These are phyloP conservation scores for Thamnophis elegans DNA, from an alignment of 2,797 vertebrate species.

Conservation along the genomic window DNA sequence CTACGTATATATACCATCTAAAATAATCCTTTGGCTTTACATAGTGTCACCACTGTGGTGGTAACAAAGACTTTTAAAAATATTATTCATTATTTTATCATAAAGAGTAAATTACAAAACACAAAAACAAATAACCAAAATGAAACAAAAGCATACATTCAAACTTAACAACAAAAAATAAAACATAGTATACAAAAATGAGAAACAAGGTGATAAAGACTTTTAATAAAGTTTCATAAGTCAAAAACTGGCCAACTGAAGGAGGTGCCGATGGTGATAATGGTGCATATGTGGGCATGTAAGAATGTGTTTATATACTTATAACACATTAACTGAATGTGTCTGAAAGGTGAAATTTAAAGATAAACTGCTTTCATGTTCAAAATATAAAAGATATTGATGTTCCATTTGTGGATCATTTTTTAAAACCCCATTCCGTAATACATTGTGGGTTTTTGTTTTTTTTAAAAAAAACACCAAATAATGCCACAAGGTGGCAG, in stretches of 20 bases:
- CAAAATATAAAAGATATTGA: neutral
- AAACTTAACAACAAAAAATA: neutral
- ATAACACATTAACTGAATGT: neutral
- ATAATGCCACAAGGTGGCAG: slow-evolving; percentile 70
- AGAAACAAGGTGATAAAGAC: no score
- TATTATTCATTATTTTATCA: neutral
- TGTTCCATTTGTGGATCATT: neutral
- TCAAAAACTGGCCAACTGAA: neutral
- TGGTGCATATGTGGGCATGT: neutral
- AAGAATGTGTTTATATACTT: neutral
- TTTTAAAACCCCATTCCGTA: neutral
- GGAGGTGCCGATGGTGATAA: neutral
- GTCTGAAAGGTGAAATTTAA: slow-evolving; percentile 7
- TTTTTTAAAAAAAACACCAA: slow-evolving; percentile 1
- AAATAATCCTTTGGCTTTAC: neutral
- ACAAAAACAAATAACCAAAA: neutral
- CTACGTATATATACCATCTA: neutral
- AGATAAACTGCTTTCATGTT: neutral
- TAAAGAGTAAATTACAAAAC: neutral
- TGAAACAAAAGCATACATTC: neutral
- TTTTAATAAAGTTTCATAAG: neutral
- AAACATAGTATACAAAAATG: neutral
- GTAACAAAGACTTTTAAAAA: neutral
- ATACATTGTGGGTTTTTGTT: neutral
- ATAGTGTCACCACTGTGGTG: neutral